Evolutionary conservation across 2,113 vertebrate genomes (phyloP), one percentile per base, ranked within the genome.

Genomic region (Leucopsar rothschildi): DNA sequence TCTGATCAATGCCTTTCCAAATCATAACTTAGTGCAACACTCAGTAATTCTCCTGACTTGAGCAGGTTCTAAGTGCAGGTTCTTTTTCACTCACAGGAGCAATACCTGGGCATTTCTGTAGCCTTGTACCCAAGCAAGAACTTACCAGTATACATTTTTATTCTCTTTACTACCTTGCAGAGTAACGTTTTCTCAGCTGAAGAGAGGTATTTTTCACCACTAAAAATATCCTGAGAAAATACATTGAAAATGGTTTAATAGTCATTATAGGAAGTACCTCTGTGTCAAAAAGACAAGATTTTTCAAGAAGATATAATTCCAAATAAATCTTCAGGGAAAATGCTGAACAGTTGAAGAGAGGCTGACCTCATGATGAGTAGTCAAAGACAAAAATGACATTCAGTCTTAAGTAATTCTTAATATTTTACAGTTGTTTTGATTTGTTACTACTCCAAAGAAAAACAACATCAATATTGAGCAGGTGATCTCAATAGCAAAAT

Each of bases 1-100:
- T 28, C 82, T 96, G 93, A 95, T 94, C 94, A 95, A 94, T 95
- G 90, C 56, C 57, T 88, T 94, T 96, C 71, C 88, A 93, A 93
- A 94, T 94, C 88, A 94, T 72, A 86, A 88, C 82, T 73, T 70
- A 94, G 85, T 59, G 78, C 60, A 80, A 72, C 85, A 77, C 71
- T 90, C 92, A 77, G 7, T 91, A 93, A 71, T 63, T 90, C 89
- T 83, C 68, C 79, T 73, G 56, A 86, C 92, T 90, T 28, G 59
- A 94, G 64, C 63, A 96, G 47, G 27, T 64, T 77, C 33, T 93
- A 96, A 88, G 15, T 70, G 75, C 45, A 81, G 79, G 27, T 60
- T 71, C 90, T 95, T 92, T 87, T 95, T 93, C 75, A 80, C 47
- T 73, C 64, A 59, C 63, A 82, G 42, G 50, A 79, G 25, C 63